phyloP scores from a whole-genome alignment of 2,113 vertebrate genomes.

The Salminus brasiliensis region DNA sequence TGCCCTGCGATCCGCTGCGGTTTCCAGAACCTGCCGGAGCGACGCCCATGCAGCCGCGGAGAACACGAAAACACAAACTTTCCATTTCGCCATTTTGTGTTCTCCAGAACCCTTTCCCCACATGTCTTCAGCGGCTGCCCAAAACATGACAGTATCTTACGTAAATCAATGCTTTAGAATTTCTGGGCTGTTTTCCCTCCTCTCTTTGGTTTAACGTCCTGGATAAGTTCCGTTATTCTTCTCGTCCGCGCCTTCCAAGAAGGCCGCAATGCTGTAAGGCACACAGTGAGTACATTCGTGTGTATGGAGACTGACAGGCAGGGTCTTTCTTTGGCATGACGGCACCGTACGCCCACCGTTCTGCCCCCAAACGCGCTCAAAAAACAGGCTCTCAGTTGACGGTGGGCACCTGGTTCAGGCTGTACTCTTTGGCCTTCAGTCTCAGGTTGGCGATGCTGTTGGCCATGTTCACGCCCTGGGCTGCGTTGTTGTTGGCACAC shows the following conservation, averaged over 20 bases:
- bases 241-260: slow-evolving; percentile 8
- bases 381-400: slow-evolving; percentile 81
- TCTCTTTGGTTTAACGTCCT: too few relatives aligned
- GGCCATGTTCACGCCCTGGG: slow-evolving; percentile 90
- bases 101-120: slow-evolving; percentile 40
- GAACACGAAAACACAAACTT: slow-evolving; percentile 36
- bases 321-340: neutral
- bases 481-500: slow-evolving; percentile 81
- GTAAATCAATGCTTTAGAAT: slow-evolving; percentile 30
- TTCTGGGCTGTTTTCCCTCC: too few relatives aligned
- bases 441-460: slow-evolving; percentile 93
- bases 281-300: slow-evolving; percentile 4
- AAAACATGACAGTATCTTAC: slow-evolving; percentile 22
- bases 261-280: neutral
- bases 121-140: slow-evolving; percentile 32
- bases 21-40: slow-evolving; percentile 25
- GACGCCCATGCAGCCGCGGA: slow-evolving; percentile 19
- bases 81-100: slow-evolving; percentile 37
- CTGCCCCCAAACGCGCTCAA: too few relatives aligned
- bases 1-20: slow-evolving; percentile 24
- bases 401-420: slow-evolving; percentile 90
- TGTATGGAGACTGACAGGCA: neutral
- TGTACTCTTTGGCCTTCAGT: slow-evolving; percentile 93
- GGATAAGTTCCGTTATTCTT: neutral
- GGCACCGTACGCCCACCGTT: neutral